phyloP scores from a whole-genome alignment of 2,888 invertebrate species.

The Thymelicus sylvestris region DNA sequence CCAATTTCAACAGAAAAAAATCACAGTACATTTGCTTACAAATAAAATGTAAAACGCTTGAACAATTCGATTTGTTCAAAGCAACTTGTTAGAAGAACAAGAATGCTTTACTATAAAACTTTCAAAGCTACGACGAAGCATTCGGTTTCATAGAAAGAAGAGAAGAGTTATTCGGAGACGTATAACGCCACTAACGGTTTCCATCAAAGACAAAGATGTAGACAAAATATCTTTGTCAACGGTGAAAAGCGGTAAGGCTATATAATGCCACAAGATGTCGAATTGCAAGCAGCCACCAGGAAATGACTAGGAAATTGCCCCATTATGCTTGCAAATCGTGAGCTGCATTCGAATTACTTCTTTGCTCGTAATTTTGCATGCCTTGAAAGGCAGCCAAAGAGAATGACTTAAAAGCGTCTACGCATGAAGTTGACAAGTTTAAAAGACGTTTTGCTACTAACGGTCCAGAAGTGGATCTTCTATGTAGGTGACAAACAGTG shows the following conservation, averaged over 20 bases:
- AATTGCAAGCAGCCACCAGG: conserved; percentile 74
- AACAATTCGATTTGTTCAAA: neutral
- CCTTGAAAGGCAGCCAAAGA: conserved; percentile 51
- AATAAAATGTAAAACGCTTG: neutral
- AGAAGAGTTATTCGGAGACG: conserved; percentile 27
- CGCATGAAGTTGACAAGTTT: conserved; percentile 36
- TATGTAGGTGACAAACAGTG: neutral
- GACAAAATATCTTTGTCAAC: conserved; percentile 55
- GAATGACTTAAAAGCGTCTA: conserved; percentile 48
- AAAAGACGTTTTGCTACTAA: conserved; percentile 12
- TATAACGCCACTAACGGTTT: conserved; percentile 31
- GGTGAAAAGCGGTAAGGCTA: conserved; percentile 53
- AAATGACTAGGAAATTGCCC: conserved; percentile 82
- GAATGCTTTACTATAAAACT: conserved; percentile 2
- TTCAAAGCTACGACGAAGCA: conserved; percentile 6
- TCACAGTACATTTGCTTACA: neutral
- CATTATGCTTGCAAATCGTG: conserved; percentile 80
- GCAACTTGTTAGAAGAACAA: neutral
- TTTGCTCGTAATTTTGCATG: conserved; percentile 76
- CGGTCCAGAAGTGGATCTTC: neutral
- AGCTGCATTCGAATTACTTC: conserved; percentile 80
- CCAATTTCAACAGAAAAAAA: too few species aligned
- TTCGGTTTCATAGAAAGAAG: conserved; percentile 24
- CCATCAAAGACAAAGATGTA: conserved; percentile 50
- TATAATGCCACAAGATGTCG: conserved; percentile 69